phyloP scores from a whole-genome alignment of 64 coral and sea anemone species.

The Actinia equina region DNA sequence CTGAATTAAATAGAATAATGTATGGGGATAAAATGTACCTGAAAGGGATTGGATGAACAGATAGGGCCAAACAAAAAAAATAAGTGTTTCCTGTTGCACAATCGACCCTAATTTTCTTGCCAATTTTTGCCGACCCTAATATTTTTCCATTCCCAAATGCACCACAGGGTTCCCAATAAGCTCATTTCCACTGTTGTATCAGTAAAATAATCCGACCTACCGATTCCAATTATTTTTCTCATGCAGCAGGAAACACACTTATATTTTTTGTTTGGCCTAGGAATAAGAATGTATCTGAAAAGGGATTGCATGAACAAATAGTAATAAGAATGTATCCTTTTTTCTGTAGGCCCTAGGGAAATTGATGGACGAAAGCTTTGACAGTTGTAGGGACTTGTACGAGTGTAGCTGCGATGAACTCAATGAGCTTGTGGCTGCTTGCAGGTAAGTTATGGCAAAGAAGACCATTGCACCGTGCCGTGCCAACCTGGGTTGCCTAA shows the following conservation, averaged over 20 bases:
- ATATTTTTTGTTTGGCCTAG: not conserved
- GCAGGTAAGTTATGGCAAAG: slow-evolving; percentile 30
- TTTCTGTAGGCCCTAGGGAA: slow-evolving; percentile 50
- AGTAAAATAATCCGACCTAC: too few relatives aligned
- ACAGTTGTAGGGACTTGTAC: slow-evolving; percentile 71
- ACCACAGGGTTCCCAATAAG: too few relatives aligned
- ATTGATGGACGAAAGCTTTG: slow-evolving; percentile 69
- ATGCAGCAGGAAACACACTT: too few relatives aligned
- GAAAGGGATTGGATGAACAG: too few relatives aligned
- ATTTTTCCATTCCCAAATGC: too few relatives aligned
- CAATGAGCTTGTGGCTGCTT: slow-evolving; percentile 39
- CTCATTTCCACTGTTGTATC: too few relatives aligned
- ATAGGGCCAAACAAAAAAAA: too few relatives aligned
- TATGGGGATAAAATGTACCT: not conserved
- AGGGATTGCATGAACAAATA: not conserved
- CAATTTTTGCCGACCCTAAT: too few relatives aligned
- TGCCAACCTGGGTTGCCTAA: too few relatives aligned
- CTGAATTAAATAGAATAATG: not conserved
- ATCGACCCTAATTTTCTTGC: too few relatives aligned
- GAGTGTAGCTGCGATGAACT: slow-evolving; percentile 81
- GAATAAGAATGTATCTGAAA: not conserved
- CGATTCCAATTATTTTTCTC: too few relatives aligned
- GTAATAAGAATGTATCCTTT: not conserved
- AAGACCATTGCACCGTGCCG: not conserved
- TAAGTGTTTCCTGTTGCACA: too few relatives aligned